Base-by-base conservation (phyloP, 2,797 vertebrate genomes). In the Melanotaenia boesemani region DNA sequence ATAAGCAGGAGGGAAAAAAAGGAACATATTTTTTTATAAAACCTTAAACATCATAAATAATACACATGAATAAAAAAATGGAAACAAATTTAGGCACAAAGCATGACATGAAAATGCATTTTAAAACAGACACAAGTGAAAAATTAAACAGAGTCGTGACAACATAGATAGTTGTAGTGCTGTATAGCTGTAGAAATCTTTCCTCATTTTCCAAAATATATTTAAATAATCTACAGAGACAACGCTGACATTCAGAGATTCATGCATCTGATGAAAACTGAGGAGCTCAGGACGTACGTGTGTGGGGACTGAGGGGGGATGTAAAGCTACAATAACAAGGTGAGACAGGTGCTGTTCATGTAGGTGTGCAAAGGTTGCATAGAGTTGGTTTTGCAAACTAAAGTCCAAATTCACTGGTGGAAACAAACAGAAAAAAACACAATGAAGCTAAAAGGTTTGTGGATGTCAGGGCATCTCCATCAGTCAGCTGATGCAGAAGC, bases 31-130 rank as follows among this genome's bases (percentile, higher is more conserved):
- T 52, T 54, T 18, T 62, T 24, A 76, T 58, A 73, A 87, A 83
- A 83, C 67, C 62, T 79, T 72, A 86, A 84, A 83, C 46, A 80
- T 63, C 28, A 66, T 85, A 74, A 82, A 82, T 81, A 84, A 77
- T 46, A 77, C 41, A 79, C 58, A 61, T 62, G 3, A 50, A 58
- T 11, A 72, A 39, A 46, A 24, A 36, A 37, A 60, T 46, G 46
- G 11, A 74, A 60, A 52, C 28, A 30, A 65, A 72, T 62, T 30
- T 71, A 86, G 75, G 85, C 80, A 91, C 79, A 58, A 75, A 78
- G 36, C 37, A 63, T 60, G 65, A 71, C 44, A 74, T 12, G 44
- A 20, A 59, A 57, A 55, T 9, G 32, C 32, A 50, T 48, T 55
- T 72, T 44, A 7, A 16, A 63, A 12, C 44, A 20, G 13, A 52